Conservation (phyloP, 2,888 invertebrate species). For the Thereva nobilitata region DNA sequence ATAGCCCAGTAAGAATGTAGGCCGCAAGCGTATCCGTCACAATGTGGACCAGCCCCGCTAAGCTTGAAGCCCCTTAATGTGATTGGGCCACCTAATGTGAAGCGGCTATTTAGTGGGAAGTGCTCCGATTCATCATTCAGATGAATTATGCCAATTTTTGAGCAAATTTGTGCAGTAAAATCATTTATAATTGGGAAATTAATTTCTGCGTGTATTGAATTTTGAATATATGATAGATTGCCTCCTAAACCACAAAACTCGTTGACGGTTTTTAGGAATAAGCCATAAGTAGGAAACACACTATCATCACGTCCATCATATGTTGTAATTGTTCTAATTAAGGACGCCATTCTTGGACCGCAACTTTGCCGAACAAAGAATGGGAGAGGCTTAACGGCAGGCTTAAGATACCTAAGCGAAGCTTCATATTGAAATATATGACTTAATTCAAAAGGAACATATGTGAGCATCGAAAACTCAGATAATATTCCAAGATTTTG, state of each 20-base stretch:
- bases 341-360: conserved; percentile 89
- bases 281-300: conserved; percentile 78
- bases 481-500: conserved; percentile 76
- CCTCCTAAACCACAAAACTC: conserved; percentile 86
- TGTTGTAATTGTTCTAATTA: conserved; percentile 77
- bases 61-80: conserved; percentile 85
- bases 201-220: conserved; percentile 73
- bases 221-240: conserved; percentile 86
- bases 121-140: conserved; percentile 50
- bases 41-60: conserved; percentile 84
- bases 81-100: conserved; percentile 77
- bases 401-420: conserved; percentile 76
- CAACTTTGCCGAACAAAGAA: conserved; percentile 82
- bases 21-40: conserved; percentile 75
- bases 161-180: conserved; percentile 54
- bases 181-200: conserved; percentile 66
- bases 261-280: conserved; percentile 71
- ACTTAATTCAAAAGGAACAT: conserved; percentile 65
- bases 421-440: conserved; percentile 91
- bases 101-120: conserved; percentile 54
- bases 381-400: conserved; percentile 72
- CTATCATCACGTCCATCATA: conserved; percentile 79
- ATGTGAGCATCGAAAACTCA: conserved; percentile 69
- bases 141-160: conserved; percentile 51
- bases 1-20: conserved; percentile 84